Evolutionary conservation across 2,797 vertebrate genomes (phyloP).

Genomic region (Paramormyrops hopkinsi): DNA sequence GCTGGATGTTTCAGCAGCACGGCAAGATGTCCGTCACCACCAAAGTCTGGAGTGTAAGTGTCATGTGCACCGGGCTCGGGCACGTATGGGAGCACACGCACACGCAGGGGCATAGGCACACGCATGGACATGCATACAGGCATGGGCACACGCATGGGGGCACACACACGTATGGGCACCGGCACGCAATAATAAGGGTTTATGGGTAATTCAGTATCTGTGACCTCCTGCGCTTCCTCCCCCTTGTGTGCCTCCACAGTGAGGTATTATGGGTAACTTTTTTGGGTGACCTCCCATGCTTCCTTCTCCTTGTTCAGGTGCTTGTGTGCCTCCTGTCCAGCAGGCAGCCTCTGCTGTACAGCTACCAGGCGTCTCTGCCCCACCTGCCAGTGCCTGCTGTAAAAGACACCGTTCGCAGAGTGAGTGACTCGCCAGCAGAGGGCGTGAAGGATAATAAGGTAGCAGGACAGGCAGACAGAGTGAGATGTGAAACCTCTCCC

Average conservation of each 20-base stretch:
- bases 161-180: neutral
- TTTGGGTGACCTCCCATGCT: neutral
- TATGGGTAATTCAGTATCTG: neutral
- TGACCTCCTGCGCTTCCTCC: neutral
- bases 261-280: neutral
- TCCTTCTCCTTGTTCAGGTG: neutral
- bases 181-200: neutral
- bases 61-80: neutral
- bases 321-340: conserved; percentile 59
- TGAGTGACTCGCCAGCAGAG: neutral
- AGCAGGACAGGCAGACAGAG: neutral
- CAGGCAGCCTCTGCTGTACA: conserved; percentile 75
- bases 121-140: neutral
- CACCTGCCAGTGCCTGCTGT: conserved; percentile 72
- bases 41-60: conserved; percentile 75
- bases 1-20: conserved; percentile 74
- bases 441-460: neutral
- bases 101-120: neutral
- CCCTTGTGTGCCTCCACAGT: neutral
- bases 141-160: neutral
- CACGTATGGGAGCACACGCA: neutral
- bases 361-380: conserved; percentile 76
- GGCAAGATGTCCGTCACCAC: conserved; percentile 66
- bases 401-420: conserved; percentile 64
- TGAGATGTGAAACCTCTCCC: neutral